Conservation (phyloP, 2,113 vertebrate species). For the Corvus moneduloides region DNA sequence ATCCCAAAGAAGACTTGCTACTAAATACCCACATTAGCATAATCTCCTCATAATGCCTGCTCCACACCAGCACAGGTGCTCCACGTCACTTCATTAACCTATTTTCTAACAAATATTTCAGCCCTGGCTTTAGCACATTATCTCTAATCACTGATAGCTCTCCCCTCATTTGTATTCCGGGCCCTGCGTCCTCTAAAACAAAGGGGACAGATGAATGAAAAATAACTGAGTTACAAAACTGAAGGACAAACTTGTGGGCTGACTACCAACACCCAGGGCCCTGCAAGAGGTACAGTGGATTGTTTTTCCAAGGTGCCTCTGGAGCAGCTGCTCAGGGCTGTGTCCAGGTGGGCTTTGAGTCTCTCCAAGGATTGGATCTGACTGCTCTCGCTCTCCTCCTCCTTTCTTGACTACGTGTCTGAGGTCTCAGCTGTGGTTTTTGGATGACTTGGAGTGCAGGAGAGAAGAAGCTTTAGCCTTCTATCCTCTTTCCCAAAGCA, state of each 20-base stretch:
- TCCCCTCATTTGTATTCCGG: background rate
- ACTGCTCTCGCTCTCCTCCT: background rate
- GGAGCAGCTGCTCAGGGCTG: background rate
- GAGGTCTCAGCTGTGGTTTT: background rate
- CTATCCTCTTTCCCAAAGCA: background rate
- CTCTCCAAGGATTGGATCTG: background rate
- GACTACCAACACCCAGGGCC: background rate
- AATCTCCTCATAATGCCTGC: background rate
- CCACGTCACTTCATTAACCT: constrained; percentile 9
- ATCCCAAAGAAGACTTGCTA: constrained; percentile 6
- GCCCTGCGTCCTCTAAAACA: background rate
- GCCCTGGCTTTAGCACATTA: background rate
- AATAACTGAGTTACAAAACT: background rate
- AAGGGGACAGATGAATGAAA: background rate
- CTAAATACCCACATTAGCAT: constrained; percentile 26
- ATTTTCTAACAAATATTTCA: constrained; percentile 43
- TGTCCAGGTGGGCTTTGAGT: background rate
- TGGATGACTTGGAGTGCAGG: background rate
- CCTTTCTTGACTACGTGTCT: rapidly evolving
- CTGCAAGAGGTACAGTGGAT: rapidly evolving
- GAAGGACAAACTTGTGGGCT: constrained; percentile 17
- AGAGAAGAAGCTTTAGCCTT: background rate
- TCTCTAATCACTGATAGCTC: background rate
- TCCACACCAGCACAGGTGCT: background rate
- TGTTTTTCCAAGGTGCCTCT: background rate